Conservation (phyloP, 1,140 invertebrate species). For the Caenorhabditis briggsae region DNA sequence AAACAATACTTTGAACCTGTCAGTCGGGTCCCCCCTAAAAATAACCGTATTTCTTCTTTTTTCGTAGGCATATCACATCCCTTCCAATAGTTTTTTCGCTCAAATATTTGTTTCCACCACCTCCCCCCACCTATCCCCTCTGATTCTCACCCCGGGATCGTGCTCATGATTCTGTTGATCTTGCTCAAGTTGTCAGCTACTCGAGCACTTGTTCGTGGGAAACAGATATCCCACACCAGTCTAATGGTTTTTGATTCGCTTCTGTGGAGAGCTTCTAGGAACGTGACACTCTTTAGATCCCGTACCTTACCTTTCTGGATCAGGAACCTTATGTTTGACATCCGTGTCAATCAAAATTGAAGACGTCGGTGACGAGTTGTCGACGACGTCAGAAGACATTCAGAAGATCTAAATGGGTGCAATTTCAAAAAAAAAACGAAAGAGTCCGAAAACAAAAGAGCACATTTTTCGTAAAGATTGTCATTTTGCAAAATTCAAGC, state of each 20-base stretch:
- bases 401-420: constrained; percentile 10
- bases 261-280: not conserved
- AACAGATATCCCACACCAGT: not conserved
- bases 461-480: not conserved
- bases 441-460: not conserved
- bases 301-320: not conserved
- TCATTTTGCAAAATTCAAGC: not conserved
- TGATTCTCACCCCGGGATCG: not conserved
- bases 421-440: not conserved
- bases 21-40: constrained; percentile 11
- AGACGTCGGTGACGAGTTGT: not conserved
- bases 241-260: constrained; percentile 13
- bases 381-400: constrained; percentile 25
- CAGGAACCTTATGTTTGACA: constrained; percentile 20
- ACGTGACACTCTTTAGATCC: not conserved
- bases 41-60: not conserved
- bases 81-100: not conserved
- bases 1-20: constrained; percentile 41
- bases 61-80: constrained; percentile 17
- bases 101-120: constrained; percentile 11
- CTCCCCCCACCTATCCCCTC: not conserved
- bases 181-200: constrained; percentile 51
- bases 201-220: constrained; percentile 51
- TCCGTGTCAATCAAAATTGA: constrained; percentile 4
- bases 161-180: constrained; percentile 44